Conservation (phyloP, 2,888 invertebrate species). For the Ferdinandea cuprea region DNA sequence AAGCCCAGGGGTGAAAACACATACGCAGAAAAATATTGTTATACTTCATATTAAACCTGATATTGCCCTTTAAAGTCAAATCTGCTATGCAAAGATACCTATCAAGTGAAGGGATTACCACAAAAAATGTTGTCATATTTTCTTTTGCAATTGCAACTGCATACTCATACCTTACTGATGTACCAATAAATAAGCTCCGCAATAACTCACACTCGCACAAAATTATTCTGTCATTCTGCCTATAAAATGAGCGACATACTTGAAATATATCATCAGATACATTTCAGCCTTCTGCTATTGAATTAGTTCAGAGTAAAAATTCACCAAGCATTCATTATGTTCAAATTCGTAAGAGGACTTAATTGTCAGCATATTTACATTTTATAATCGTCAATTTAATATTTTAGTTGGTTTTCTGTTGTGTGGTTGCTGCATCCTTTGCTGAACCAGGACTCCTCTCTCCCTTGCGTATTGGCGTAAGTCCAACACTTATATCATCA, state of each 20-base stretch:
- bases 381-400: not conserved
- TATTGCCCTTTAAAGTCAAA: no score
- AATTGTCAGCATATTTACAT: not conserved
- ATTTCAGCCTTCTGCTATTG: conserved; percentile 35
- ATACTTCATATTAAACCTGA: no score
- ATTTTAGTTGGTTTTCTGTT: conserved; percentile 28
- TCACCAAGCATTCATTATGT: conserved; percentile 50
- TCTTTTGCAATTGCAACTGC: not conserved
- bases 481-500: conserved; percentile 35
- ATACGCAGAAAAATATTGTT: no score
- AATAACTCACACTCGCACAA: not conserved
- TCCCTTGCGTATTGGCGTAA: conserved; percentile 18
- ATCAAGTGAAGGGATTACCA: no score
- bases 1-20: no score
- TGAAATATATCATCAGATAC: conserved; percentile 39
- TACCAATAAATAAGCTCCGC: not conserved
- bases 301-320: conserved; percentile 6
- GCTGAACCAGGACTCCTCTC: conserved; percentile 42
- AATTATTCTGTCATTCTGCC: not conserved
- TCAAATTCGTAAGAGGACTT: conserved; percentile 47
- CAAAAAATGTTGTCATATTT: no score
- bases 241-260: conserved; percentile 32
- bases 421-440: conserved; percentile 24
- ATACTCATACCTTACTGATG: not conserved
- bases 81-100: not conserved